Evolutionary conservation across 2,113 vertebrate genomes (phyloP).

Genomic region (Pterophyllum scalare): DNA sequence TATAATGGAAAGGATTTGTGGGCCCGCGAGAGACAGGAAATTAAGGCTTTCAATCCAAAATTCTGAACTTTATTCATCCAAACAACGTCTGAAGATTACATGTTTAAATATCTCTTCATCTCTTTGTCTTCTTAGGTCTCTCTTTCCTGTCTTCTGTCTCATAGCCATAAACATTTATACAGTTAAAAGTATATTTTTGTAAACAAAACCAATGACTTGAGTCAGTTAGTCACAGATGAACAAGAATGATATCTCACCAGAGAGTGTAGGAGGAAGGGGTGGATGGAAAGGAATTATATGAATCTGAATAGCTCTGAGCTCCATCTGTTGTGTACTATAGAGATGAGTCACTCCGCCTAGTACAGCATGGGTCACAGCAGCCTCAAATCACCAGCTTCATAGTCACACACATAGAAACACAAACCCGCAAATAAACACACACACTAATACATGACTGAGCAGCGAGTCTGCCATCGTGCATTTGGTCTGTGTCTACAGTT

Average conservation of each 20-base stretch:
- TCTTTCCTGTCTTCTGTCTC: not conserved
- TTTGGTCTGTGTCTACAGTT: constrained; percentile 29
- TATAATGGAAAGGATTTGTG: constrained; percentile 12
- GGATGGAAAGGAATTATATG: constrained; percentile 49
- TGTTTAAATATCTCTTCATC: not conserved
- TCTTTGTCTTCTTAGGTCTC: not conserved
- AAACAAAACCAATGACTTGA: constrained; percentile 49
- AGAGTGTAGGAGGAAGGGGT: constrained; percentile 47
- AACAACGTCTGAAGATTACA: constrained; percentile 23
- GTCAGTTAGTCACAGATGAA: constrained; percentile 34
- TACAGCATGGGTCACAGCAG: constrained; percentile 47
- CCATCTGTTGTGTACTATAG: constrained; percentile 65
- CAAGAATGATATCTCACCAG: constrained; percentile 24
- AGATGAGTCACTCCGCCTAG: constrained; percentile 61
- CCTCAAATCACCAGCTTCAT: constrained; percentile 41
- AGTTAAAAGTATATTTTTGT: constrained; percentile 26
- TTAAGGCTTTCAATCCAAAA: constrained; percentile 30
- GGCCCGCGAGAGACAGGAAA: constrained; percentile 28
- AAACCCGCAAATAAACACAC: not conserved
- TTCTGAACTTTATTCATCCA: constrained; percentile 5
- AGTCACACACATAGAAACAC: constrained; percentile 1
- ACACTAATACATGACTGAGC: not conserved
- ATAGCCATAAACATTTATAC: not conserved
- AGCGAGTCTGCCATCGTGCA: constrained; percentile 20
- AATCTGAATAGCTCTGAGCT: constrained; percentile 57